Conservation (phyloP, 2,888 invertebrate genomes). For the Lysandra coridon region DNA sequence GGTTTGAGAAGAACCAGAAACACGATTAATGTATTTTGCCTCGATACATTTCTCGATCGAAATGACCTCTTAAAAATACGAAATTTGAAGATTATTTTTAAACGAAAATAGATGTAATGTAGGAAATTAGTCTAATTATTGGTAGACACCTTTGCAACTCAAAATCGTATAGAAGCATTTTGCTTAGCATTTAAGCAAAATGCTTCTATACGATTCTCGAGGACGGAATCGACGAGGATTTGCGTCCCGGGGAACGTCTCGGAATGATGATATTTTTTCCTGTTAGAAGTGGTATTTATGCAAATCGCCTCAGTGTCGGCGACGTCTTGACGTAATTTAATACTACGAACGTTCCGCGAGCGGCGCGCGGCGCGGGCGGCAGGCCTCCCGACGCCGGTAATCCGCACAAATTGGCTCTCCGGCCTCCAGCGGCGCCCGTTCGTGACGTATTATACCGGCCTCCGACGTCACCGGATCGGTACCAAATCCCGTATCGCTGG, state of each 20-base stretch:
- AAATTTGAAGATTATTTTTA: too few relatives aligned
- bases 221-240: neutral
- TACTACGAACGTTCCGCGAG: neutral
- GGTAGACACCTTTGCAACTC: too few relatives aligned
- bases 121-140: too few relatives aligned
- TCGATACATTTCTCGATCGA: too few relatives aligned
- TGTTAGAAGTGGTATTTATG: conserved; percentile 8
- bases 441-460: neutral
- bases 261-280: neutral
- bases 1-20: too few relatives aligned
- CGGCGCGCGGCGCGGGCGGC: neutral
- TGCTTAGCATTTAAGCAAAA: too few relatives aligned
- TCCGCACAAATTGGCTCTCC: conserved; percentile 26
- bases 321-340: neutral
- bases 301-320: neutral
- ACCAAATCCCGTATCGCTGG: too few relatives aligned
- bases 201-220: too few relatives aligned
- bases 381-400: neutral
- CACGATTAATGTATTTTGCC: too few relatives aligned
- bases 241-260: neutral
- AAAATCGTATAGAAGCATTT: too few relatives aligned
- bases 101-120: too few relatives aligned
- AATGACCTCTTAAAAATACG: too few relatives aligned
- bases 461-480: neutral
- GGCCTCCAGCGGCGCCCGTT: neutral